Evolutionary conservation across 2,888 invertebrate genomes (phyloP).

Genomic region (Limnephilus lunatus): DNA sequence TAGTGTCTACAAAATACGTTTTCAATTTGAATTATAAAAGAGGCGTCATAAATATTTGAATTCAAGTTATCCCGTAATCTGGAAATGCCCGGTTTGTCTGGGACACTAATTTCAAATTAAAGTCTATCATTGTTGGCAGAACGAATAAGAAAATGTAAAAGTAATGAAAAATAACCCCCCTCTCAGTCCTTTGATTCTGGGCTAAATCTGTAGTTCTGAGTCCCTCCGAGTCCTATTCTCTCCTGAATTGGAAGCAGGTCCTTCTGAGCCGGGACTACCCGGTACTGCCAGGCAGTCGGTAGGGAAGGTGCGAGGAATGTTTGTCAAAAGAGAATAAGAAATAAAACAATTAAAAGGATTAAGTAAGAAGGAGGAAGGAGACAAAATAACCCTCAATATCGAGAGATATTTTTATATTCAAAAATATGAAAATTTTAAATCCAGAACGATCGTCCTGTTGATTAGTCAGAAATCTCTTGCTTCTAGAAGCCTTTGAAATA

Average conservation of each 20-base stretch:
- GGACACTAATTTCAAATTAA: neutral
- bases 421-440: too few relatives aligned
- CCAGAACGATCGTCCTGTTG: too few relatives aligned
- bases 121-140: neutral
- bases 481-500: too few relatives aligned
- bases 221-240: neutral
- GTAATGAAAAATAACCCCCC: neutral
- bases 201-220: neutral
- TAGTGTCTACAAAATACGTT: neutral
- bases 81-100: neutral
- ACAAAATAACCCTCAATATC: neutral
- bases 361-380: neutral
- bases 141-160: neutral
- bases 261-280: neutral
- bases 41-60: neutral
- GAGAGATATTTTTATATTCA: neutral
- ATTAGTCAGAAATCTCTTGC: too few relatives aligned
- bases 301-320: neutral
- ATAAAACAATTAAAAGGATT: neutral
- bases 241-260: too few relatives aligned
- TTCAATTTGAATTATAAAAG: neutral
- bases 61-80: neutral
- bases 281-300: neutral
- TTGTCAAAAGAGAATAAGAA: neutral
- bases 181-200: neutral